Base-by-base conservation (phyloP, 2,888 invertebrate species). In the Thecocarcelia acutangulata region DNA sequence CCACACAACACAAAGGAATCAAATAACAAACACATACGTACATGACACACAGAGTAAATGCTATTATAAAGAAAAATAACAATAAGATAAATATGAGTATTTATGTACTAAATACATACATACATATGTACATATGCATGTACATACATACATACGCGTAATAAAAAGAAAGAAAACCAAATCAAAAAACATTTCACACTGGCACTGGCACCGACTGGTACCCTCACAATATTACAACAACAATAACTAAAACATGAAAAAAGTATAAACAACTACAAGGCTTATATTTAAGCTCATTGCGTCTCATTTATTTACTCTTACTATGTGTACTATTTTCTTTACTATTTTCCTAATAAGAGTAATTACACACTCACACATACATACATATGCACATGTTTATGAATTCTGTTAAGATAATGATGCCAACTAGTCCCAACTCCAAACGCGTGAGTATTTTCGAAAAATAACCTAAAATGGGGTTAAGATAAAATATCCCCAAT, bases 121-220 rank as follows among this genome's bases (percentile, higher is more conserved):
- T 17, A 33, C n/a, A n/a, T 21, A 42, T 58, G 37, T 15, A 17
- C 11, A 40, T 58, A 19, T 13, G 4, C 13, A 44, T 15, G 15
- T 44, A 44, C 0, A n/a, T 6, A 46, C 15, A 46, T 13, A 6
- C 19, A 12, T 12, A 33, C 46, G 46, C 24, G 81, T 72, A 40
- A 73, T 66, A 17, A 63, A 75, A 83, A 78, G 44, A 81, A 81
- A 66, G 28, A 79, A 80, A 68, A 69, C 52, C 66, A 78, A 33
- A 79, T 48, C 58, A 79, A 56, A 64, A 82, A 37, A 21, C 9
- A 73, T 64, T 84, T 83, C 84, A 85, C 85, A 86, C 87, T 89
- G 88, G 89, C 85, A 86, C 87, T 89, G 88, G 89, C 87, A 89
- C 88, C 86, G 88, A 87, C 89, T 89, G 88, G 88, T 87, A 88